Evolutionary conservation across 2,113 vertebrate genomes (phyloP).

Genomic region (Pelobates fuscus): DNA sequence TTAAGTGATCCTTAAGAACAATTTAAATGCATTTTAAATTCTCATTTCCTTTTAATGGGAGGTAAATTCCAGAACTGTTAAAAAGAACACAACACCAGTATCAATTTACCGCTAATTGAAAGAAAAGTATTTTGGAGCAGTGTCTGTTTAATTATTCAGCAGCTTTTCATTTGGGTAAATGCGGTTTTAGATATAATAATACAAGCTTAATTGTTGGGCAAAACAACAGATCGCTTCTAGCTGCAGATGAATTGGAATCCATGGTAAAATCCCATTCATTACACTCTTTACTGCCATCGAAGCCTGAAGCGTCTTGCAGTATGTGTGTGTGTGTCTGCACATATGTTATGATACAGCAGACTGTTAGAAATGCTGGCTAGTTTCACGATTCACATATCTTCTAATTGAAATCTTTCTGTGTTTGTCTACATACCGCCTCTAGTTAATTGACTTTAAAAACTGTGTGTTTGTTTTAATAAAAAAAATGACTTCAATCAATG

Average conservation of each 20-base stretch:
- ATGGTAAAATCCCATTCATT: slow-evolving; percentile 10
- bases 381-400: too few species aligned
- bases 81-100: slow-evolving; percentile 44
- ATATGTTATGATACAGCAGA: too few species aligned
- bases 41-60: slow-evolving; percentile 43
- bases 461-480: too few species aligned
- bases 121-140: slow-evolving; percentile 41
- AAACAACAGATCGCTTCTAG: slow-evolving; percentile 34
- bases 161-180: slow-evolving; percentile 46
- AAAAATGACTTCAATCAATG: too few species aligned
- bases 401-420: too few species aligned
- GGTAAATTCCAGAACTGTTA: slow-evolving; percentile 45
- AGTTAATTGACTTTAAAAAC: too few species aligned
- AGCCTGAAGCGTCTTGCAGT: not conserved
- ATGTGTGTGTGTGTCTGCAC: too few species aligned
- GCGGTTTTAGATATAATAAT: slow-evolving; percentile 49
- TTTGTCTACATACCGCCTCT: too few species aligned
- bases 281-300: not conserved
- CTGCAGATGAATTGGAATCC: slow-evolving; percentile 10
- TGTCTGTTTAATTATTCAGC: slow-evolving; percentile 48
- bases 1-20: slow-evolving; percentile 37
- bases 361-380: too few species aligned
- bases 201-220: slow-evolving; percentile 33
- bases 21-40: slow-evolving; percentile 42
- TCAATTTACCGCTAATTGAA: slow-evolving; percentile 46